Evolutionary conservation across 2,888 invertebrate genomes (phyloP).

Genomic region (Hymenopus coronatus): DNA sequence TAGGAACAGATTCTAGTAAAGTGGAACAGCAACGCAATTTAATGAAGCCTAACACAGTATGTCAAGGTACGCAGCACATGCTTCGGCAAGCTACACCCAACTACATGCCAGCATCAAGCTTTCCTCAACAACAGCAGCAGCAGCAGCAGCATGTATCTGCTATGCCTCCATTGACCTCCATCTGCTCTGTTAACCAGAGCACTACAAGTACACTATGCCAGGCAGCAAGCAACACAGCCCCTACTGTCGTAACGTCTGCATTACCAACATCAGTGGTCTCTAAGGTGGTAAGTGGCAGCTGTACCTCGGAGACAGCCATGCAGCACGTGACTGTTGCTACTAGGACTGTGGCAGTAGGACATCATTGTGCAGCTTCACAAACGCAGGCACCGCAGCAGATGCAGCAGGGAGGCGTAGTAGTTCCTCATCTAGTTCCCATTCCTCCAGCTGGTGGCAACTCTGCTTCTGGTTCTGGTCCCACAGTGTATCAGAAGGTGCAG

Average conservation of each 20-base stretch:
- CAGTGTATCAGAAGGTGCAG: conserved; percentile 58
- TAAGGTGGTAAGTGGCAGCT: neutral
- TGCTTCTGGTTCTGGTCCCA: neutral
- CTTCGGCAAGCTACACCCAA: neutral
- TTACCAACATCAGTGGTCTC: neutral
- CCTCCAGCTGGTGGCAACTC: conserved; percentile 11
- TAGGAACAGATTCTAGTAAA: conserved; percentile 8
- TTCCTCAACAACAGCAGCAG: neutral
- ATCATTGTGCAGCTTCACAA: conserved; percentile 5
- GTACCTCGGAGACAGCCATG: neutral
- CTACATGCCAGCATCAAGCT: neutral
- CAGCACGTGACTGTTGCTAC: neutral
- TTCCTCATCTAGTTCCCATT: conserved; percentile 33
- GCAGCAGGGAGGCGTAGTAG: conserved; percentile 8
- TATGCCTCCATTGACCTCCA: conserved; percentile 11
- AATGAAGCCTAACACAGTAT: neutral
- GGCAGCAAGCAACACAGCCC: conserved; percentile 15
- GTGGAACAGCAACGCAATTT: conserved; percentile 6
- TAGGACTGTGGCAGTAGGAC: neutral
- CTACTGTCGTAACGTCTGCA: conserved; percentile 5
- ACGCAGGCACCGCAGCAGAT: conserved; percentile 11
- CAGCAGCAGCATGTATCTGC: neutral
- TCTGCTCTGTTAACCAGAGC: conserved; percentile 1
- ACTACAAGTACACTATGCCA: conserved; percentile 20
- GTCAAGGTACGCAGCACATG: conserved; percentile 5